Percentiles rank a stretch among this genome's conserved stretches.
Conservation (phyloP, 2,797 vertebrate species). For the Notoglanidium macrostoma region DNA sequence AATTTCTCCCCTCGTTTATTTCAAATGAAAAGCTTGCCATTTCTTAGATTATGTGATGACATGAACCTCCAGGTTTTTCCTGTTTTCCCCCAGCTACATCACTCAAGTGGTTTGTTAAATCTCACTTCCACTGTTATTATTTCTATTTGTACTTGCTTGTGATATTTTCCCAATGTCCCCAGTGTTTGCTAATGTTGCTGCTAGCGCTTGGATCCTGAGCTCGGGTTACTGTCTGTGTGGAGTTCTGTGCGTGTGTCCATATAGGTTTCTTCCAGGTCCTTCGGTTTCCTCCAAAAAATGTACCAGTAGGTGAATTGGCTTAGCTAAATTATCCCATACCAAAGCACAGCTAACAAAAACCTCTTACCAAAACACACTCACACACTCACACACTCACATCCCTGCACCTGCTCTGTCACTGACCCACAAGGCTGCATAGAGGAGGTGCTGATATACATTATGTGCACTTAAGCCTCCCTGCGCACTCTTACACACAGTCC, state of each 20-base stretch:
- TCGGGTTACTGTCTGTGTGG: not conserved
- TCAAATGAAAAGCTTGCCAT: not conserved
- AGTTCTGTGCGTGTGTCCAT: not conserved
- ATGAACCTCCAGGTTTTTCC: not conserved
- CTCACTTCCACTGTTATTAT: not conserved
- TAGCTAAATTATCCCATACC: not conserved
- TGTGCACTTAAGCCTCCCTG: conserved; percentile 17
- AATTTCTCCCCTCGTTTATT: not conserved
- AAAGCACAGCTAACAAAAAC: not conserved
- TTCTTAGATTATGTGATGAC: not conserved
- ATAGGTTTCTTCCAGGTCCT: not conserved
- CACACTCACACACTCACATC: conserved; percentile 15
- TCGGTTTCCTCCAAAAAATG: not conserved
- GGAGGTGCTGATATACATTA: conserved; percentile 42
- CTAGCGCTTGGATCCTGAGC: not conserved
- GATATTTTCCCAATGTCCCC: not conserved
- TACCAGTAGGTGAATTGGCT: not conserved
- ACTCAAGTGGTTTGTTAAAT: not conserved
- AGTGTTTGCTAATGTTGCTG: not conserved
- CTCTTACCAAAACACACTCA: not conserved
- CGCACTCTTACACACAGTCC: conserved; percentile 33
- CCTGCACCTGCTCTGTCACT: conserved; percentile 55
- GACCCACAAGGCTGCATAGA: conserved; percentile 61
- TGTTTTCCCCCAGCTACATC: not conserved
- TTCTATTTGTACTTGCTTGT: not conserved